Evolutionary conservation across 2,113 vertebrate genomes (phyloP), one percentile per base, ranked within the genome.

Genomic region (Pseudolaguvia tuberculata): DNA sequence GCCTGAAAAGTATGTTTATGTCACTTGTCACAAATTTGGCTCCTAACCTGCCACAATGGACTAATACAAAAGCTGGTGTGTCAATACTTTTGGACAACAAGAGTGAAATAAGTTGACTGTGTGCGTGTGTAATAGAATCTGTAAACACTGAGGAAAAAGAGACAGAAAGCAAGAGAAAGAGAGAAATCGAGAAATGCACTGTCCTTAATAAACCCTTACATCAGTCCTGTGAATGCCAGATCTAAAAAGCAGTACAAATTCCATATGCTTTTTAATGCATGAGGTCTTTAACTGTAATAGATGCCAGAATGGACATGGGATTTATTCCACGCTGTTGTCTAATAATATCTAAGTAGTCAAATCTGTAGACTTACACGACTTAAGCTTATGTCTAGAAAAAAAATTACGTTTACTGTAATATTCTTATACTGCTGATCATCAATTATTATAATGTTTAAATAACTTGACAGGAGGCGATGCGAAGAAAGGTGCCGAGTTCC

Each of bases 1-100:
- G 31, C 39, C 51, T 76, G 53, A 65, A 53, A 57, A 69, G 53
- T 48, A 29, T 62, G 70, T 80, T 80, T 57, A 80, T 80, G 71
- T 70, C 45, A 35, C 63, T 55, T 61, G 63, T 55, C 69, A 59
- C 39, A 71, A 57, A 42, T 77, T 47, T 77, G 27, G 73, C 72
- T 52, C 27, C 70, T 70, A 29, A 75, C n/a, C 70, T 25, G 1
- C 20, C 10, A 14, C 59, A 74, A 77, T 80, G 66, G 77, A 23
- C 21, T 58, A 70, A 53, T 29, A 58, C 35, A 57, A 51, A 42
- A 48, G 27, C 57, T 48, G 65, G 52, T 66, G 45, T 35, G 61
- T 52, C 47, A 70, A 74, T 55, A 14, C 17, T 57, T n/a, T n/a
- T 8, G 5, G 47, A 67, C 55, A 35, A 42, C 4, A 12, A 62